A percentile compares a stretch with the other conserved stretches of the same genome.
Evolutionary conservation across 2,888 invertebrate species (phyloP).

Genomic region (Seladonia tumulorum): DNA sequence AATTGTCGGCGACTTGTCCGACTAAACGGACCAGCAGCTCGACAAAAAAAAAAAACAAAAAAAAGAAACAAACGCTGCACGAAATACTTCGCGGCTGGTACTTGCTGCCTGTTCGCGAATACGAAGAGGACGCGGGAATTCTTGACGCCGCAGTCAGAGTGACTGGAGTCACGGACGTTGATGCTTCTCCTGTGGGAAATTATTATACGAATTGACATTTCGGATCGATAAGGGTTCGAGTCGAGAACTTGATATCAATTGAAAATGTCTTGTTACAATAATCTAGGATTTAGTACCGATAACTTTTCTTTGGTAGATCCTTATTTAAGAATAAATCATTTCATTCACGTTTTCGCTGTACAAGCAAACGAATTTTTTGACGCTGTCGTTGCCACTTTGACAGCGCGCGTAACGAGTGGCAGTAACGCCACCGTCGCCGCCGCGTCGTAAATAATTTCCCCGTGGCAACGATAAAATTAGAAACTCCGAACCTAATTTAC

Average conservation of each 20-base stretch:
- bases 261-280: not conserved
- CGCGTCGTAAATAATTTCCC: slow-evolving; percentile 2
- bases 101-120: not conserved
- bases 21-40: not conserved
- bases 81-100: not conserved
- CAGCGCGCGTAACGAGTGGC: not conserved
- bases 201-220: not conserved
- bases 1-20: slow-evolving; percentile 17
- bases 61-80: too few relatives aligned
- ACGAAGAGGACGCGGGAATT: not conserved
- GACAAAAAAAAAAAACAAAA: not conserved
- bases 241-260: not conserved
- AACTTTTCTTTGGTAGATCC: not conserved
- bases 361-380: not conserved
- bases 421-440: not conserved
- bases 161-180: not conserved
- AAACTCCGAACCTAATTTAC: slow-evolving; percentile 11
- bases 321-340: not conserved
- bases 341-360: not conserved
- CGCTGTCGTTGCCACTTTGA: too few relatives aligned
- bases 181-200: not conserved
- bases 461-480: slow-evolving; percentile 9
- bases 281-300: not conserved
- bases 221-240: not conserved
- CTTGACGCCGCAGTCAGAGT: not conserved